These are phyloP conservation scores for Percina caprodes DNA, from an alignment of 2,113 vertebrate genomes.

Conservation along the genomic window DNA sequence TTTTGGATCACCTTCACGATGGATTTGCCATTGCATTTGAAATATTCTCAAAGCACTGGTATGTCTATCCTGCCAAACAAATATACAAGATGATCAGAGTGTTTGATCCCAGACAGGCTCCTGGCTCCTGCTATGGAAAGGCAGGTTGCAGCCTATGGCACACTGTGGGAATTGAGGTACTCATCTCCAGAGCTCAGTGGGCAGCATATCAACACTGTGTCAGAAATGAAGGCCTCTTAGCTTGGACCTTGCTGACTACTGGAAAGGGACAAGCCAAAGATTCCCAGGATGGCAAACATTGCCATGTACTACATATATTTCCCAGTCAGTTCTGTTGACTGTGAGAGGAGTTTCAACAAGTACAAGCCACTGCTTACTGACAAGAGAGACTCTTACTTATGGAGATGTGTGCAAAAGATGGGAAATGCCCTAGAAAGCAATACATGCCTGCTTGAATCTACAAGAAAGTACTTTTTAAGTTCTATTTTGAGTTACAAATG, in stretches of 20 bases:
- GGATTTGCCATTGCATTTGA: neutral
- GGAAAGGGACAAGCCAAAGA: neutral
- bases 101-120: conserved; percentile 6
- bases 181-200: conserved; percentile 8
- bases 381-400: neutral
- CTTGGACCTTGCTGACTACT: neutral
- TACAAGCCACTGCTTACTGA: neutral
- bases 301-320: neutral
- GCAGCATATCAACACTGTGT: neutral
- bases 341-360: conserved; percentile 6
- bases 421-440: too few species aligned
- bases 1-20: neutral
- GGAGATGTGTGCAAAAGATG: neutral
- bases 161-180: neutral
- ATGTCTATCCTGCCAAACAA: neutral
- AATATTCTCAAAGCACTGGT: neutral
- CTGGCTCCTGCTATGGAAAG: conserved; percentile 10
- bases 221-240: neutral
- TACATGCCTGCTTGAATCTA: too few species aligned
- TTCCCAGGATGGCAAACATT: neutral
- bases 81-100: neutral
- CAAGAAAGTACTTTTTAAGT: too few species aligned
- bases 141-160: conserved; percentile 2
- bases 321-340: neutral
- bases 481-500: too few species aligned